phyloP scores from a whole-genome alignment of 1,140 invertebrate species.

The Asobara japonica region DNA sequence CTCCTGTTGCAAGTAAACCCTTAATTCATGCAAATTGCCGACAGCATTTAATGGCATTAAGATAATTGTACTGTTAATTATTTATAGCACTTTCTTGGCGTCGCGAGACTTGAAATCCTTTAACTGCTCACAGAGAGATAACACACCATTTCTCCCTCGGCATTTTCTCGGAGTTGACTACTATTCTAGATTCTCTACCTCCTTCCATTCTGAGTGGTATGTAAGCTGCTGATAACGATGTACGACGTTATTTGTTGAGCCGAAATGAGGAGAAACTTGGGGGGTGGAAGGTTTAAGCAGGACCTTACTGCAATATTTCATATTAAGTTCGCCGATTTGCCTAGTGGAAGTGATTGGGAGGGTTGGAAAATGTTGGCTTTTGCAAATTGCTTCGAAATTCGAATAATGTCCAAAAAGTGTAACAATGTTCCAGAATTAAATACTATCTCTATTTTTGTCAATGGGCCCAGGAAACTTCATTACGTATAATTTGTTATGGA shows the following conservation, averaged over 20 bases:
- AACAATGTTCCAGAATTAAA: no score
- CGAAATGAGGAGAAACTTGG: background rate
- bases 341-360: no score
- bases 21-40: background rate
- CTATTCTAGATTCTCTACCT: background rate
- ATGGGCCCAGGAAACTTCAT: no score
- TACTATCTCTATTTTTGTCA: no score
- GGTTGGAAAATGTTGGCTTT: no score
- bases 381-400: no score
- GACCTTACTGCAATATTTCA: background rate
- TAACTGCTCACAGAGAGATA: conserved; percentile 1
- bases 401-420: no score
- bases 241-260: conserved; percentile 15
- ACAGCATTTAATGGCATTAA: conserved; percentile 4
- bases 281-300: background rate
- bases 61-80: conserved; percentile 12
- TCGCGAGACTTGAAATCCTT: conserved; percentile 2
- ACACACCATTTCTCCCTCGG: background rate
- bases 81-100: conserved; percentile 8
- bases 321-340: background rate
- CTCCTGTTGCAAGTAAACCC: background rate
- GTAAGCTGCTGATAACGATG: conserved; percentile 10
- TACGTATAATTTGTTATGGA: background rate
- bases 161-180: background rate
- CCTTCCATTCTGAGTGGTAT: background rate